phyloP scores from a whole-genome alignment of 2,113 vertebrate genomes.

The Narcine bancroftii region DNA sequence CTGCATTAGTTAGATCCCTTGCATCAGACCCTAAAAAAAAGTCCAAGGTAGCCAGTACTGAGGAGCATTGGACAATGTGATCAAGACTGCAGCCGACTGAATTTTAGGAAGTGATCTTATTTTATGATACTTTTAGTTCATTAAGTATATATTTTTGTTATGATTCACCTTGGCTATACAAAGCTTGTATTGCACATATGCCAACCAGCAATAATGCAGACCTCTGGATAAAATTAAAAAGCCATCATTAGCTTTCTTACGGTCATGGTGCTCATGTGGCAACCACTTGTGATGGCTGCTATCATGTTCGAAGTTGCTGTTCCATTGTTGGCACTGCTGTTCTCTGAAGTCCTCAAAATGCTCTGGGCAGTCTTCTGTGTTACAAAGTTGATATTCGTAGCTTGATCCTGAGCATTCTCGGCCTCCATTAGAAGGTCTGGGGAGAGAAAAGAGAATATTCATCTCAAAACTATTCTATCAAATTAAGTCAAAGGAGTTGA shows the following conservation, averaged over 20 bases:
- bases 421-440: slow-evolving; percentile 82
- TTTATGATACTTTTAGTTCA: background rate
- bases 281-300: slow-evolving; percentile 84
- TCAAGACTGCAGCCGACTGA: background rate
- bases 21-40: background rate
- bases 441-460: background rate
- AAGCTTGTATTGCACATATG: background rate
- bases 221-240: background rate
- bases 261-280: slow-evolving; percentile 82
- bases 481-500: background rate
- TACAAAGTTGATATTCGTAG: slow-evolving; percentile 89
- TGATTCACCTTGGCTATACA: background rate
- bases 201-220: background rate
- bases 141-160: background rate
- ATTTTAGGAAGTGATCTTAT: background rate
- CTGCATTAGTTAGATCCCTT: background rate
- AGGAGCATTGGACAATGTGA: background rate
- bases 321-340: slow-evolving; percentile 79
- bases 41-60: too few relatives aligned
- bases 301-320: slow-evolving; percentile 75
- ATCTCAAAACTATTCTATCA: background rate
- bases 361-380: slow-evolving; percentile 73
- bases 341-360: slow-evolving; percentile 75
- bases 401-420: slow-evolving; percentile 72
- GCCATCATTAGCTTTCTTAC: slow-evolving; percentile 54